Percentiles rank a stretch among this genome's conserved stretches.
phyloP scores from a whole-genome alignment of 2,113 vertebrate species.

The Platysteira castanea region DNA sequence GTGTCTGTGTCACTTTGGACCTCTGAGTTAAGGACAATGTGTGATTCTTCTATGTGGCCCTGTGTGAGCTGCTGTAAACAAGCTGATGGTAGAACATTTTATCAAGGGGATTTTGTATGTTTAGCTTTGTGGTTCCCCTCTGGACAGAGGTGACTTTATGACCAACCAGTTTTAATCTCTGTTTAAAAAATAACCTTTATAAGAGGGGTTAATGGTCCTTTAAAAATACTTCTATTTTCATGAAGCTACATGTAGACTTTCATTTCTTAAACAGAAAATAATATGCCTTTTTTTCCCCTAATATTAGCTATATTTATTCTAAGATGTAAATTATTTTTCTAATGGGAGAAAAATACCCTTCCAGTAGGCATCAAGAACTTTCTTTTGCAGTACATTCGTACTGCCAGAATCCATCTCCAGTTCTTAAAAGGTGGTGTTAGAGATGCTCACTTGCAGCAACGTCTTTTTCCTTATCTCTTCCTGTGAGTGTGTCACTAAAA shows the following conservation, averaged over 20 bases:
- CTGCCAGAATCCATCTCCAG: not conserved
- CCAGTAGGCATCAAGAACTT: not conserved
- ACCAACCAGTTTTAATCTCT: not conserved
- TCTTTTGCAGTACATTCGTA: not conserved
- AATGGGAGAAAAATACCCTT: not conserved
- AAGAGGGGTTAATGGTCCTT: not conserved
- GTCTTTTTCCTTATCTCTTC: not conserved
- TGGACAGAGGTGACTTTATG: not conserved
- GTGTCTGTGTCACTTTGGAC: not conserved
- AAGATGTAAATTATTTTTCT: not conserved
- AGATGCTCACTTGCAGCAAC: not conserved
- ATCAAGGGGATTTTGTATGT: not conserved
- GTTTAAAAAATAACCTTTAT: not conserved
- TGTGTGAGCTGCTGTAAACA: not conserved
- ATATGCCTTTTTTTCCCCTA: not conserved
- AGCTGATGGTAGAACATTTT: not conserved
- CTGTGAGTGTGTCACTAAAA: not conserved
- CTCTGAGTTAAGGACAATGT: not conserved
- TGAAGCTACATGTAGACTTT: not conserved
- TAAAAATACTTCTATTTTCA: not conserved
- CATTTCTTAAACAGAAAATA: not conserved
- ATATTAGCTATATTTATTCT: not conserved
- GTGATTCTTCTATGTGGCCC: not conserved
- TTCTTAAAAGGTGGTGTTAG: not conserved
- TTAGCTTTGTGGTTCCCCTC: not conserved